Base-by-base conservation (phyloP, 2,797 vertebrate species). In the Macroramphosus scolopax region DNA sequence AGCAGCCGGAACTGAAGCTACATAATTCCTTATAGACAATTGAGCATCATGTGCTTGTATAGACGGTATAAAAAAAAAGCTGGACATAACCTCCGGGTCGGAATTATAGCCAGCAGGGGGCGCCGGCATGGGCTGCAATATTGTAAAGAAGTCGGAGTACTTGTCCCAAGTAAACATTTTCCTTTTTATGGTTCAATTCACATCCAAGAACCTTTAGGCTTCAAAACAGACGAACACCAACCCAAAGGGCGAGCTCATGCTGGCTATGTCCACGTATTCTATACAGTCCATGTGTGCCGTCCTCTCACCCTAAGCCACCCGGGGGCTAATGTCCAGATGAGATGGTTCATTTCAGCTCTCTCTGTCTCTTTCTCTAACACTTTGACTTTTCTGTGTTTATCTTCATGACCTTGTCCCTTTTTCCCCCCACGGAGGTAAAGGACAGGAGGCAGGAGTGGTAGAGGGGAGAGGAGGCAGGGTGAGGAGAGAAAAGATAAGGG, bases 311-410 rank as follows among this genome's bases (percentile, higher is more conserved):
- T 74, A n/a, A 77, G 85, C 80, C 72, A 85, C 90, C 89, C 83
- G 72, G 77, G 67, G 90, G 89, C 90, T 91, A 92, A 91, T 91
- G 89, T 91, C 71, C 89, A 93, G 94, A 93, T 91, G 88, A 93
- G 89, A 92, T 86, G 85, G 91, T 91, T 94, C 88, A 89, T 84
- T 90, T 91, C 87, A 91, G 91, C 83, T 88, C 87, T 80, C 86
- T 90, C 81, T 80, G 68, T 87, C 58, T 69, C 51, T 54, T 55
- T 68, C 79, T 74, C 77, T 72, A 79, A 74, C 77, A 53, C 75
- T 81, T 65, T 77, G 67, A 80, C 78, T 85, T 85, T 83, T 81
- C 80, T 75, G 69, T 82, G 74, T 87, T 87, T 82, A 82, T 89
- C 85, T 81, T 56, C 45, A 42, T 83, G 85, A 90, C 87, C 88